Evolutionary conservation across 2,113 vertebrate genomes (phyloP).

Genomic region (Ictalurus furcatus): DNA sequence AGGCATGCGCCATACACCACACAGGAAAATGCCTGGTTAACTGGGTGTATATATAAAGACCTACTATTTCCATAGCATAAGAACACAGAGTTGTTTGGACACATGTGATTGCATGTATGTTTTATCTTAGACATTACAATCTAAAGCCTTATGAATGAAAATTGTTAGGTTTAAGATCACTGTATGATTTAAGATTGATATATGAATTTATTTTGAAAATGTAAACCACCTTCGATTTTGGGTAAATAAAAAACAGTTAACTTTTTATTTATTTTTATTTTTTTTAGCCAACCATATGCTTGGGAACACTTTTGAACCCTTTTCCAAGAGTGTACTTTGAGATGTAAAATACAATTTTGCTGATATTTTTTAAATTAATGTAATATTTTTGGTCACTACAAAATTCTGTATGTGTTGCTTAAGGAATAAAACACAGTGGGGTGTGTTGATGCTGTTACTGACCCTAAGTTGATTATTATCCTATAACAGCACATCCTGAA

Average conservation of each 20-base stretch:
- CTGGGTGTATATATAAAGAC: not conserved
- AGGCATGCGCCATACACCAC: conserved; percentile 68
- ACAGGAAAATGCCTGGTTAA: conserved; percentile 61
- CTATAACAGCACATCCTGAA: not conserved
- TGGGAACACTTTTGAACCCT: not conserved
- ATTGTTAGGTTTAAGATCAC: not conserved
- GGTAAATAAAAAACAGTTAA: not conserved
- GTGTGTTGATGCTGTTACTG: not conserved
- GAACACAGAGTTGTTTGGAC: not conserved
- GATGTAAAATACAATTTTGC: not conserved
- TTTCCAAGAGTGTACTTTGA: not conserved
- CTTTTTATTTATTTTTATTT: no score
- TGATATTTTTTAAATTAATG: not conserved
- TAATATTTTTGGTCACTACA: not conserved
- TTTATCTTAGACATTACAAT: not conserved
- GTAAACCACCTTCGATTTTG: not conserved
- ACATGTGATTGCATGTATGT: not conserved
- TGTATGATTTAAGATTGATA: not conserved
- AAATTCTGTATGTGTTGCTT: not conserved
- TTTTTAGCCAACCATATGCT: not conserved
- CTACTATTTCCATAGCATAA: not conserved
- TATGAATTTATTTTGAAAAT: not conserved
- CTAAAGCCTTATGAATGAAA: not conserved
- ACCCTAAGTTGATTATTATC: not conserved
- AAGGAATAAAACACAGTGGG: not conserved